phyloP scores from a whole-genome alignment of 1,140 invertebrate genomes.

The Littorina saxatilis region DNA sequence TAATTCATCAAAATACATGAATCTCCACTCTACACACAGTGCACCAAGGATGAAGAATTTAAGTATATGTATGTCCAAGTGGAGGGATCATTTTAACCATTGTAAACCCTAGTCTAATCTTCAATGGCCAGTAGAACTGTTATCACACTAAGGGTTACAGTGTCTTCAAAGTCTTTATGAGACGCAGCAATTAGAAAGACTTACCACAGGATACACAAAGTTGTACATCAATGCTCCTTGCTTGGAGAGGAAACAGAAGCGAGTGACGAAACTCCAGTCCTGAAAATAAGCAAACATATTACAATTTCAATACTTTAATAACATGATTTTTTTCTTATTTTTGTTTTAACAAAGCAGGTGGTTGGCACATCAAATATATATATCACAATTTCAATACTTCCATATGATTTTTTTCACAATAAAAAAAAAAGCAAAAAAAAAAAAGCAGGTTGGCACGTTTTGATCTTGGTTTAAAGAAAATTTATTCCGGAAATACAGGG shows the following conservation, averaged over 20 bases:
- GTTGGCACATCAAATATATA: background rate
- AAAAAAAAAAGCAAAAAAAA: background rate
- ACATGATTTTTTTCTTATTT: background rate
- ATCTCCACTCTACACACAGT: too few species aligned
- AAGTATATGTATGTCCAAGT: too few species aligned
- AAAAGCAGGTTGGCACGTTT: background rate
- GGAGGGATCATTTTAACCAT: too few species aligned
- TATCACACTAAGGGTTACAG: too few species aligned
- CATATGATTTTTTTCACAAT: too few species aligned
- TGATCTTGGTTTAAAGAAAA: too few species aligned
- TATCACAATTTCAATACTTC: background rate
- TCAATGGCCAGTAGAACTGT: too few species aligned
- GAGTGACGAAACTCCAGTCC: slow-evolving; percentile 64
- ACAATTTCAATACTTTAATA: background rate
- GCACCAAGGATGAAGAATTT: too few species aligned
- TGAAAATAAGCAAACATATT: background rate
- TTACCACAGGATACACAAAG: slow-evolving; percentile 66
- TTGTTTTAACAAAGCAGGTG: background rate
- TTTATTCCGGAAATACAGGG: too few species aligned
- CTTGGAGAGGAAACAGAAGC: slow-evolving; percentile 67
- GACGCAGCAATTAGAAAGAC: slow-evolving; percentile 29
- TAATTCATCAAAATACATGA: too few species aligned
- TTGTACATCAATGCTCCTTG: slow-evolving; percentile 59
- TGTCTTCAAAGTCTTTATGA: too few species aligned
- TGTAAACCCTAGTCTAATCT: too few species aligned